Conservation (phyloP, 2,797 vertebrate species). For the Myiotriccus ornatus region DNA sequence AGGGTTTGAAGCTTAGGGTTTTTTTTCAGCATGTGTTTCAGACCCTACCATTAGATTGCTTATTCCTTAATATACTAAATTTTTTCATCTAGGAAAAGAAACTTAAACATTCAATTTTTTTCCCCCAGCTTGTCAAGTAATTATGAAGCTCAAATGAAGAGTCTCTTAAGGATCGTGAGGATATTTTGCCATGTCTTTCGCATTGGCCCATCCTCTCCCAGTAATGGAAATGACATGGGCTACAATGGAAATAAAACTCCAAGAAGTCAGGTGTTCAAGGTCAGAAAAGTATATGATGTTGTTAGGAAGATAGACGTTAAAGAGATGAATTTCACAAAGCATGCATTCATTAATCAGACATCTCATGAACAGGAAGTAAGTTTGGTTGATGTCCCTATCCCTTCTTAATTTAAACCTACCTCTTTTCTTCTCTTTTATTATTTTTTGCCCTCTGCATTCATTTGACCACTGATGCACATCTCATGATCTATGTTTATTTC, state of each 20-base stretch:
- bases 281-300: conserved; percentile 82
- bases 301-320: conserved; percentile 79
- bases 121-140: conserved; percentile 91
- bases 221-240: conserved; percentile 94
- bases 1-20: not conserved
- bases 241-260: conserved; percentile 99
- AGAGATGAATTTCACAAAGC: conserved; percentile 79
- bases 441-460: not conserved
- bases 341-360: conserved; percentile 77
- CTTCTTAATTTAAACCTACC: conserved; percentile 59
- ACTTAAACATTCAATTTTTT: conserved; percentile 38
- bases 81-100: conserved; percentile 21
- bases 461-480: not conserved
- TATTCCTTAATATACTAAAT: not conserved
- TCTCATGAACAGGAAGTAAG: conserved; percentile 77
- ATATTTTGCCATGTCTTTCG: conserved; percentile 98
- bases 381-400: conserved; percentile 69
- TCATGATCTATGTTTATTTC: conserved; percentile 20
- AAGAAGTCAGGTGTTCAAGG: conserved; percentile 98
- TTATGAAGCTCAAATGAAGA: conserved; percentile 98
- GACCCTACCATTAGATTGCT: not conserved
- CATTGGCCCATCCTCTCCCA: conserved; percentile 92
- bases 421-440: conserved; percentile 44
- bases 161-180: conserved; percentile 93
- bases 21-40: not conserved